Evolutionary conservation across 37 sponge, comb jelly and placozoan genomes (phyloP), one percentile per base, ranked within the genome.

Genomic region (Halichondria panicea): DNA sequence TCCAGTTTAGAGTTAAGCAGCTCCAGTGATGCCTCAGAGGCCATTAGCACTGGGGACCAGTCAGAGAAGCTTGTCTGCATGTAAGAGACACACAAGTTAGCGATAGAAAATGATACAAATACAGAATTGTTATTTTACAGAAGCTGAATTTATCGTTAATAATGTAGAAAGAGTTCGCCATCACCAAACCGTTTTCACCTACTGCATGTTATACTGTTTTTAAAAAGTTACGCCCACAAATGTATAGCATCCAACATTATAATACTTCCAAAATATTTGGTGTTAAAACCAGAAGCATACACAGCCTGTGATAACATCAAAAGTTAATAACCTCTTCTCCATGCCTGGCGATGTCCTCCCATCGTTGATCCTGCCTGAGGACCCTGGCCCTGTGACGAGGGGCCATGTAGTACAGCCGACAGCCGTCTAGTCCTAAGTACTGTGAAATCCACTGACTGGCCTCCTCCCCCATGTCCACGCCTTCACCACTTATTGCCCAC

Each of bases 371-470:
- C 31, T 68, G 68, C 19, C 7, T 55, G 33, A 63, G 42, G 24
- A 50, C 48, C 37, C 86, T 9, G 12, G 86, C 59, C 48, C 38
- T 57, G 46, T 70, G 66, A 2, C 3, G 35, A 15, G 69, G 66
- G 22, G 79, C 59, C 86, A 85, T 78, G 72, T 71, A 70, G 61
- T 54, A 70, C 32, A 85, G 36, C 19, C 79, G 40, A 36, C 72
- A 85, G 25, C 84, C 75, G 27, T 76, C 72, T 25, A 70, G 15
- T 0, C 52, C 73, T 7, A 78, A 65, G 36, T 63, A 78, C 65
- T 70, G 13, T 9, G 64, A 60, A 0, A 85, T 36, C 86, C 86
- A 85, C 66, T 11, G 52, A 24, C 55, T 48, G 0, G 73, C 86
- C 44, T 56, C 73, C 30, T 69, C 68, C 4, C 86, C 86, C 65